phyloP scores from a whole-genome alignment of 1,140 invertebrate species.

The Leptopilina boulardi region DNA sequence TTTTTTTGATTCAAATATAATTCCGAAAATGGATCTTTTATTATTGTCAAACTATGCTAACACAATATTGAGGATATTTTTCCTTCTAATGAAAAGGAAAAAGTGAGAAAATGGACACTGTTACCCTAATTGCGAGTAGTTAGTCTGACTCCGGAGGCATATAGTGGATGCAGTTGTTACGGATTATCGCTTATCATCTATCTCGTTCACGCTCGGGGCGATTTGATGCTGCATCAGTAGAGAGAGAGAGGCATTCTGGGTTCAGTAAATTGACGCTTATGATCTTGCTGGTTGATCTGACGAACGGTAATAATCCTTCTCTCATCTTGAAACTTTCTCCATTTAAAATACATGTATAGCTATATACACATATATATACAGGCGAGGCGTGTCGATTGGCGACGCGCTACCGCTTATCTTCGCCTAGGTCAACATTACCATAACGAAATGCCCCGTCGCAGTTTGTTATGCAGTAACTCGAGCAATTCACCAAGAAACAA shows the following conservation, averaged over 20 bases:
- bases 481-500: neutral
- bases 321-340: slow-evolving; percentile 16
- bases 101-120: neutral
- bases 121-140: slow-evolving; percentile 1
- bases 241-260: neutral
- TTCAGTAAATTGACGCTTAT: slow-evolving; percentile 14
- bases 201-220: slow-evolving; percentile 1
- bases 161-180: slow-evolving; percentile 8
- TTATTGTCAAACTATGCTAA: too few species aligned
- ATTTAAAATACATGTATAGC: neutral
- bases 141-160: slow-evolving; percentile 3
- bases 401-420: slow-evolving; percentile 16
- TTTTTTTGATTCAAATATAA: too few species aligned
- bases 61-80: too few species aligned
- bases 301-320: slow-evolving; percentile 15
- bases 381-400: neutral
- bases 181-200: neutral
- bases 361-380: neutral
- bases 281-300: slow-evolving; percentile 36
- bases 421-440: slow-evolving; percentile 16
- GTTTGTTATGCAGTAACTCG: neutral
- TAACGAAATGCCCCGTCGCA: neutral
- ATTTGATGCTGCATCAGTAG: neutral
- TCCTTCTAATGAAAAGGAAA: neutral
- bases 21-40: too few species aligned